Evolutionary conservation across 2,797 vertebrate genomes (phyloP), one percentile per base, ranked within the genome.

Genomic region (Potorous gilbertii): DNA sequence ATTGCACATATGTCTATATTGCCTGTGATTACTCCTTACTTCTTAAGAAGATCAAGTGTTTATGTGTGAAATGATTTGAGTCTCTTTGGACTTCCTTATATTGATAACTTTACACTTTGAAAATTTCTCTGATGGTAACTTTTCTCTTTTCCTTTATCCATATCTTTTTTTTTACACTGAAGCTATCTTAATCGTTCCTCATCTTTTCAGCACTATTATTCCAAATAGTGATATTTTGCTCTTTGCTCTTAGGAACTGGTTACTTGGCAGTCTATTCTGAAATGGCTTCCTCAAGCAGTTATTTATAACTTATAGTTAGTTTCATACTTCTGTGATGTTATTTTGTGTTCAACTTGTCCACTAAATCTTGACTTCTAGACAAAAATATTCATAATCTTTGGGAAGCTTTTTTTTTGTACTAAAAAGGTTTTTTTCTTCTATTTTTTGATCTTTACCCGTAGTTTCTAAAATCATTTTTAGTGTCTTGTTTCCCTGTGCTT

Each of bases 401-500:
- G n/a, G 8, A 81, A 46, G 0, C 34, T 74, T 21, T 81, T 74
- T 66, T 66, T 14, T 8, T 62, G 93, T 21, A 21, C 54, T 62
- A 21, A 40, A 94, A 94, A 96, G 40, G 52, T 24, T 66, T 95
- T 92, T 96, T 95, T 95, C 62, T 95, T 90, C 95, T 91, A 96
- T 74, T 46, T 96, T 95, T 56, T 74, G 50, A n/a, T 24, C 21
- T 24, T 27, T 8, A 81, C 21, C 21, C 40, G 27, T 27, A 46
- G 18, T 46, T 81, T 81, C 74, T 27, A 81, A 81, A 74, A 74
- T 74, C 21, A 46, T 21, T 62, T 66, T 81, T 81, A 46, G 40
- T 81, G 74, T 81, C 40, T 46, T 46, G 40, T 46, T 81, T 21
- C 46, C 74, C 74, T 74, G 16, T 21, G 18, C n/a, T 74, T 46